Conservation (phyloP, 2,113 vertebrate genomes). For the Tachuris rubrigastra region DNA sequence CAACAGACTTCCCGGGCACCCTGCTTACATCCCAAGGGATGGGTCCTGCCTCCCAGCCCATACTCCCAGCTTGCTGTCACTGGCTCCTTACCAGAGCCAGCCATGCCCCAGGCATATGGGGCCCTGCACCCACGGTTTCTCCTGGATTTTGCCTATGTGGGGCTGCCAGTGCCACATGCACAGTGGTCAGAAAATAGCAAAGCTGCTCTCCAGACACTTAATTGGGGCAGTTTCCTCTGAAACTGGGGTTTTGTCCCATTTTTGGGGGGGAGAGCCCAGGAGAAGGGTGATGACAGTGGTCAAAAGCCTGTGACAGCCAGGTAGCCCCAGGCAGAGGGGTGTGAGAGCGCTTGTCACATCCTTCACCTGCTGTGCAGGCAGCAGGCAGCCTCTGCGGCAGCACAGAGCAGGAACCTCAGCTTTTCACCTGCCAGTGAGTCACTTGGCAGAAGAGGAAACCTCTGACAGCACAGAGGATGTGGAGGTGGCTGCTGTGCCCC, state of each 20-base stretch:
- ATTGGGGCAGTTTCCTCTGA: not conserved
- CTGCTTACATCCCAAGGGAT: accelerated
- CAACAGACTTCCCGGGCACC: not conserved
- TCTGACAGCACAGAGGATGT: not conserved
- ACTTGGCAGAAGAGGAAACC: constrained; percentile 9
- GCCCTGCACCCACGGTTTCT: accelerated
- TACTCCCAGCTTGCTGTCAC: not conserved
- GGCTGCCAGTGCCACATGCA: not conserved
- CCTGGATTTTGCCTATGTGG: not conserved
- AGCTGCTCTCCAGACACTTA: not conserved
- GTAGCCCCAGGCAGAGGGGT: accelerated
- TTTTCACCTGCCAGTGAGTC: not conserved
- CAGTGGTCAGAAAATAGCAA: accelerated
- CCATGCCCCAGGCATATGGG: accelerated
- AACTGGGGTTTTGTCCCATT: not conserved
- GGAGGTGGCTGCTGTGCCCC: not conserved
- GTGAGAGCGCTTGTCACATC: not conserved
- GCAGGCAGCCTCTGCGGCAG: not conserved
- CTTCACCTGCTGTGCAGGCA: not conserved
- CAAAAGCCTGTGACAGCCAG: not conserved
- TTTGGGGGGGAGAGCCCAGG: accelerated
- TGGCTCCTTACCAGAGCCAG: not conserved
- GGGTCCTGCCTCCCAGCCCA: not conserved
- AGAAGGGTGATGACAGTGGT: not conserved
- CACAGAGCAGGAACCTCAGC: not conserved